Conservation (phyloP, 2,113 vertebrate genomes). For the Pogona vitticeps region DNA sequence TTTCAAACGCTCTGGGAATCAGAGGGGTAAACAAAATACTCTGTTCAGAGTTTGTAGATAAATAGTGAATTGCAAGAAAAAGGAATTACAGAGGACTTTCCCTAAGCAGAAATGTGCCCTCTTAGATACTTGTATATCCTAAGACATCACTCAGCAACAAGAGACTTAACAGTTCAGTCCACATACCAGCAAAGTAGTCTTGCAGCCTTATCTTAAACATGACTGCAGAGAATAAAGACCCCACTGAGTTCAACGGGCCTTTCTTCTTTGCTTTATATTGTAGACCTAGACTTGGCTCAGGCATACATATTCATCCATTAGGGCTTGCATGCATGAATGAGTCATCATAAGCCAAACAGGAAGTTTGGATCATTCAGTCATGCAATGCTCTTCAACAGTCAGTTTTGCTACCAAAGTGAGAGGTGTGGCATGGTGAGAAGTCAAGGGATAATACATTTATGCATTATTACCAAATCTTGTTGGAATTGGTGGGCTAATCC, state of each 20-base stretch:
- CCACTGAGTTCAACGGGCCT: background rate
- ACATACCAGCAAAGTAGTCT: background rate
- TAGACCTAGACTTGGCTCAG: background rate
- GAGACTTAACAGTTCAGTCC: background rate
- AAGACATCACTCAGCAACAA: background rate
- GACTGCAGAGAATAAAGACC: background rate
- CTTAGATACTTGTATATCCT: background rate
- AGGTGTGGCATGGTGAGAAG: background rate
- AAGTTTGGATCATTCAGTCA: background rate
- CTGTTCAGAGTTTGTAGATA: slow-evolving; percentile 12
- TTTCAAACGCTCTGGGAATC: slow-evolving; percentile 26
- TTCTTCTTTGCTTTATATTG: background rate
- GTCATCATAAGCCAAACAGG: background rate
- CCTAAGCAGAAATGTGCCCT: background rate
- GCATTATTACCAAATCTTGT: background rate
- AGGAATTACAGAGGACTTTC: background rate
- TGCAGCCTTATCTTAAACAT: background rate
- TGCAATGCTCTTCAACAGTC: background rate
- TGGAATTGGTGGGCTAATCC: background rate
- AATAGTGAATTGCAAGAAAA: background rate
- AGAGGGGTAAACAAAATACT: background rate
- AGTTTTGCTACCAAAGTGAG: background rate
- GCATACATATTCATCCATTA: background rate
- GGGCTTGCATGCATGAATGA: background rate
- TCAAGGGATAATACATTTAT: background rate